Evolutionary conservation across 2,113 vertebrate species (phyloP).

Genomic region (Capreolus pygargus): DNA sequence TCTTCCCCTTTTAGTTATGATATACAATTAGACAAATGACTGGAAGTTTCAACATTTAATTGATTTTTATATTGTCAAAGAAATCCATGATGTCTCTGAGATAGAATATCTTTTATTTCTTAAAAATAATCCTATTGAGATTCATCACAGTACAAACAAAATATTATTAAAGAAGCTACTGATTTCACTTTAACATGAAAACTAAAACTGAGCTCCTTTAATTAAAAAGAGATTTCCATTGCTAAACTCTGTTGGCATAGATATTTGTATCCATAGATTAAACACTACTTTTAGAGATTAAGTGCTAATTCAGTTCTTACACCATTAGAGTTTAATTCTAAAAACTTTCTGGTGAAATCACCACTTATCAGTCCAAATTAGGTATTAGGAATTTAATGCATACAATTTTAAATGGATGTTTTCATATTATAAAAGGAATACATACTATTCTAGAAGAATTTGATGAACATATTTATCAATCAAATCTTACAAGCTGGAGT

Average conservation of each 20-base stretch:
- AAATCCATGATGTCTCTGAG: not conserved
- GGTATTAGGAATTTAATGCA: not conserved
- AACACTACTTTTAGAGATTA: not conserved
- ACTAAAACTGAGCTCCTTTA: constrained; percentile 1
- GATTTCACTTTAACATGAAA: not conserved
- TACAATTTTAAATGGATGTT: not conserved
- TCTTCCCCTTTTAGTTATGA: not conserved
- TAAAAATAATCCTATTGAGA: not conserved
- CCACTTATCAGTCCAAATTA: not conserved
- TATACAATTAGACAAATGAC: not conserved
- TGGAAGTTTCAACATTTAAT: constrained; percentile 14
- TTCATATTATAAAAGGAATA: not conserved
- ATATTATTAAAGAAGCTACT: not conserved
- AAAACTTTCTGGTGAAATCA: not conserved
- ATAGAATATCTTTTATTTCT: not conserved
- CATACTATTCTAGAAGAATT: not conserved
- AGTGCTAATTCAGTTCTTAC: constrained; percentile 13
- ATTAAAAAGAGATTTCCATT: constrained; percentile 7
- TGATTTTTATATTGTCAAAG: constrained; percentile 20
- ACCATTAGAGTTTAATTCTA: constrained; percentile 12
- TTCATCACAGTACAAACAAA: not conserved
- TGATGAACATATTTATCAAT: not conserved
- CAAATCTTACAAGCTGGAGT: not conserved
- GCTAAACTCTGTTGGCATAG: not conserved
- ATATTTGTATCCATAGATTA: not conserved